A percentile compares a stretch with the other conserved stretches of the same genome.
Conservation (phyloP, 2,113 vertebrate species). For the Isurus oxyrinchus region DNA sequence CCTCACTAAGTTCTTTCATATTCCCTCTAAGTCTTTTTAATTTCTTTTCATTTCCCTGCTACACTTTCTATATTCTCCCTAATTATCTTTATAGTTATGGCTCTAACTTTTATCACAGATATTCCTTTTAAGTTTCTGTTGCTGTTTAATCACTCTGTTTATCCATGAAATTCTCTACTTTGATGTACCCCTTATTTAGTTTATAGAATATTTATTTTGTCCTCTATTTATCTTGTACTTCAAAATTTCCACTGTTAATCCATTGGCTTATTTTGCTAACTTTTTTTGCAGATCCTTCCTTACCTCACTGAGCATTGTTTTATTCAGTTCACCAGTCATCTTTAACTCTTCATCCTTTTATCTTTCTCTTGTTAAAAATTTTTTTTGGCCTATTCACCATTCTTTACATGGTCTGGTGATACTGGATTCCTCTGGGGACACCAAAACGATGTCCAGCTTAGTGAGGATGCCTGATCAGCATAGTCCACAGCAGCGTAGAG, state of each 20-base stretch:
- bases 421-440: constrained; percentile 47
- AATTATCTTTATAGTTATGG: not conserved
- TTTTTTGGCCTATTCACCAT: constrained; percentile 52
- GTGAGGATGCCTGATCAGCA: constrained; percentile 55
- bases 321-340: not conserved
- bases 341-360: not conserved
- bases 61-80: not conserved
- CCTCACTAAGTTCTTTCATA: not conserved
- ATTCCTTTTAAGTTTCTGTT: not conserved
- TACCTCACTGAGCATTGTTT: not conserved
- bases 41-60: not conserved
- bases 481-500: constrained; percentile 43
- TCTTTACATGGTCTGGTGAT: constrained; percentile 47
- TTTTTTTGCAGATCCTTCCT: not conserved
- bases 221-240: not conserved
- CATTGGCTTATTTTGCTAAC: not conserved
- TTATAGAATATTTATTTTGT: not conserved
- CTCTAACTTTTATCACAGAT: not conserved
- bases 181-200: not conserved
- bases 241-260: not conserved
- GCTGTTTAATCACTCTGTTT: not conserved
- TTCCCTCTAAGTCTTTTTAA: not conserved
- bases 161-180: not conserved
- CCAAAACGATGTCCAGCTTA: constrained; percentile 50
- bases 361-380: too few relatives aligned